These are phyloP conservation scores for Hapalemur alaotrensis DNA, from an alignment of 2,797 vertebrate genomes.

Conservation along the genomic window DNA sequence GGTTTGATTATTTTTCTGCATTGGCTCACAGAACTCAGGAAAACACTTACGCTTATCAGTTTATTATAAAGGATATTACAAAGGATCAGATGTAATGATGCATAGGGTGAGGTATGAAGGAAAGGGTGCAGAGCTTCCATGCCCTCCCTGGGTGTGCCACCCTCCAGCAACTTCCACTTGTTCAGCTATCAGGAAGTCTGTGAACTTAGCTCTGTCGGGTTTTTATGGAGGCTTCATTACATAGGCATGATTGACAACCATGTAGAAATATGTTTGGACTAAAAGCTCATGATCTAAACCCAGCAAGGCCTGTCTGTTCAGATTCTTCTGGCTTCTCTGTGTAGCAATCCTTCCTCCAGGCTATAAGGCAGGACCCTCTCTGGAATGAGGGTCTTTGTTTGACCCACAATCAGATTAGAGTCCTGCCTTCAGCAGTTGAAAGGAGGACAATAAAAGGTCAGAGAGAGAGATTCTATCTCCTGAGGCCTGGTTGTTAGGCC, in stretches of 20 bases:
- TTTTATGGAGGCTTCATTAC: background rate
- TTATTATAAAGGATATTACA: background rate
- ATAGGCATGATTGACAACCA: background rate
- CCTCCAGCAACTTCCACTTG: background rate
- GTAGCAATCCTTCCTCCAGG: background rate
- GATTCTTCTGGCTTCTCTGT: background rate
- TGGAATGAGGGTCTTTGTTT: background rate
- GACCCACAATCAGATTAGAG: background rate
- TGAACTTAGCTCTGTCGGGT: background rate
- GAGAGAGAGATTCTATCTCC: too few relatives aligned
- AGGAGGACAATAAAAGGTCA: too few relatives aligned
- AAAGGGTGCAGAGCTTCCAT: too few relatives aligned
- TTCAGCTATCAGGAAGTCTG: background rate
- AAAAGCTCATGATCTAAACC: background rate
- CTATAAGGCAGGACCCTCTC: background rate
- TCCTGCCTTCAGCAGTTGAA: background rate
- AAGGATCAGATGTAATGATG: background rate
- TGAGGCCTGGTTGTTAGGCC: too few relatives aligned
- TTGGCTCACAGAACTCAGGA: background rate
- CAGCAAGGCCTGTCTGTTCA: background rate
- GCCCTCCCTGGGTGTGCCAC: background rate
- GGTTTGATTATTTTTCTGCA: background rate
- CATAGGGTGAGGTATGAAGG: background rate
- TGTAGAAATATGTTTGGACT: background rate
- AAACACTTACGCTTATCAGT: background rate